These are phyloP conservation scores for Nephrotoma flavescens DNA, from an alignment of 2,888 invertebrate species.

Conservation along the genomic window DNA sequence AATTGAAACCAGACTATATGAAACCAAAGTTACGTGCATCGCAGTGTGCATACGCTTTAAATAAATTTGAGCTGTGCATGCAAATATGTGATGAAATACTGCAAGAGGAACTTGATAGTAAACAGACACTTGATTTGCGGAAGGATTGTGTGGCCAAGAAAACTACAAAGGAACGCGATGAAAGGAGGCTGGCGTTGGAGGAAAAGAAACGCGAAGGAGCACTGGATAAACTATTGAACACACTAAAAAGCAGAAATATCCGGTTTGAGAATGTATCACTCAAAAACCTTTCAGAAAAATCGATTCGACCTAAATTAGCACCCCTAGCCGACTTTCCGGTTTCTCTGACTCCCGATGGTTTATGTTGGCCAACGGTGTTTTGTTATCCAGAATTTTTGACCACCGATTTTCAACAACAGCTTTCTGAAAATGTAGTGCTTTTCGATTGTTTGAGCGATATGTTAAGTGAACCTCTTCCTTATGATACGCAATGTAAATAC, in stretches of 20 bases:
- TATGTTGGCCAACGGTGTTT: slow-evolving; percentile 80
- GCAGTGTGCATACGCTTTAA: slow-evolving; percentile 50
- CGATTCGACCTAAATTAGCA: slow-evolving; percentile 44
- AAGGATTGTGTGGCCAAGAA: slow-evolving; percentile 33
- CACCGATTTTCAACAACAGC: slow-evolving; percentile 74
- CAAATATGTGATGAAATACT: slow-evolving; percentile 56
- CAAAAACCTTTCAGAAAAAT: slow-evolving; percentile 19
- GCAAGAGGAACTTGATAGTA: slow-evolving; percentile 38
- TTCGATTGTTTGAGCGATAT: slow-evolving; percentile 46
- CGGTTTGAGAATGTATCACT: slow-evolving; percentile 36
- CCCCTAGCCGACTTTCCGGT: slow-evolving; percentile 50
- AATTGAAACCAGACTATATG: slow-evolving; percentile 55
- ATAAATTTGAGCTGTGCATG: slow-evolving; percentile 54
- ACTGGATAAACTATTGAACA: neutral
- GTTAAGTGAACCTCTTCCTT: slow-evolving; percentile 51
- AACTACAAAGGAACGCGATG: slow-evolving; percentile 25
- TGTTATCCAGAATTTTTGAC: slow-evolving; percentile 78
- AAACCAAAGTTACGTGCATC: slow-evolving; percentile 68
- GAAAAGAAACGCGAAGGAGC: neutral
- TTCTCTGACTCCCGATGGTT: slow-evolving; percentile 36
- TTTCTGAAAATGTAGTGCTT: slow-evolving; percentile 56
- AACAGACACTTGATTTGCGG: slow-evolving; percentile 38
- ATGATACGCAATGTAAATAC: slow-evolving; percentile 57
- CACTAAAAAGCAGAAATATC: slow-evolving; percentile 35
- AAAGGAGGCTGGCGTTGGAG: slow-evolving; percentile 34